Base-by-base conservation (phyloP, 1,140 invertebrate genomes). In the Fopius arisanus region DNA sequence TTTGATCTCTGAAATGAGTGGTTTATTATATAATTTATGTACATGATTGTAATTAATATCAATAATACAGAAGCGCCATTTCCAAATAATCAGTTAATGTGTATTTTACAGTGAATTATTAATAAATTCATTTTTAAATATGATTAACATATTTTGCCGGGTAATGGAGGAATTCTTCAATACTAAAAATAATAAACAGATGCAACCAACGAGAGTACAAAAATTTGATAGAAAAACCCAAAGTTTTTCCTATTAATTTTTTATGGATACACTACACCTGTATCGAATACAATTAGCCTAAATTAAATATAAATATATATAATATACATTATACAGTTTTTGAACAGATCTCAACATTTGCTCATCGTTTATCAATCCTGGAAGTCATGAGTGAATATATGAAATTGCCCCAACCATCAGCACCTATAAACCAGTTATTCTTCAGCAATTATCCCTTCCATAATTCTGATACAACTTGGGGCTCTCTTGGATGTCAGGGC, bases 391-490 rank as follows among this genome's bases (percentile, higher is more conserved):
- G n/a, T n/a, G n/a, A n/a, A n/a, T n/a, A n/a, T n/a, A 14, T 19
- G 54, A 16, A 48, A 16, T 28, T 31, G n/a, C n/a, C n/a, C n/a
- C n/a, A n/a, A n/a, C n/a, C 43, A 29, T 9, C 33, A 29, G 37
- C 19, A 59, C 14, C 43, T 19, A 2, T 5, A 16, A 48, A n/a
- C n/a, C 5, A 48, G 3, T 48, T n/a, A 48, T 5, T n/a, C 14
- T 5, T 21, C 40, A 51, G 19, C 29, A 33, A 10, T 78, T 78
- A 74, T 84, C 77, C 28, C 80, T 79, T 28, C 83, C 80, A 41
- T 88, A 88, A 75, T 87, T 78, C 77, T 88, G 87, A 77, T 88
- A 88, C 70, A 88, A 83, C 76, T 81, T 82, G 21, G 86, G 85
- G 77, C 82, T 87, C 62, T 86, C 84, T 72, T 86, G 82, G 29